Evolutionary conservation across 1,140 invertebrate species (phyloP), one percentile per base, ranked within the genome.

Genomic region (Drosophila miranda): DNA sequence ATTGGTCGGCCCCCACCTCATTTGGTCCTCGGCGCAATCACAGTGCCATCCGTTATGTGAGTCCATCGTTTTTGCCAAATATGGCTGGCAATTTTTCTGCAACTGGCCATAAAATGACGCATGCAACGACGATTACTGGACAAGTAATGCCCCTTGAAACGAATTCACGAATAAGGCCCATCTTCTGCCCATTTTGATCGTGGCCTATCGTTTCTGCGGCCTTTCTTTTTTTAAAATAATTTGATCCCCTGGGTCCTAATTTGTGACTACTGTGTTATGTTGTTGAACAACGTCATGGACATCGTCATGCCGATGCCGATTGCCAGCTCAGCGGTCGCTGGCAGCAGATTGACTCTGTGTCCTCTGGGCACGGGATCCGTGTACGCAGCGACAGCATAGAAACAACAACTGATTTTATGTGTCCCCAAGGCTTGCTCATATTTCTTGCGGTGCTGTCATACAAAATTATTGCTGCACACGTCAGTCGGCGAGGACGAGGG

Each of bases 211-310:
- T 74, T 69, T 46, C 14, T 14, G 26, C 38, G 14, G 19, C 21
- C n/a, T 28, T 41, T 11, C 13, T 3, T 46, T 76, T 86, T 86
- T 79, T 68, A 67, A 79, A n/a, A 86, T 87, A 87, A 87, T 87
- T 87, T 87, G 71, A 57, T 87, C 82, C 82, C 82, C 44, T 67
- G 82, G 83, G 82, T 82, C 68, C 78, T 76, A 87, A 87, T 87
- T 87, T 87, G 82, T 83, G 82, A 79, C 49, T 52, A 59, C 45
- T 30, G 54, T 55, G 26, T 48, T 72, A 19, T 70, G 66, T 58
- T 76, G 75, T 75, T 59, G 42, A 62, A 83, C 67, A 73, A 83
- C 69, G 67, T 78, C 49, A n/a, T n/a, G n/a, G n/a, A n/a, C n/a
- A n/a, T n/a, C n/a, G n/a, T n/a, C 63, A 66, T 23, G 26, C 21